Evolutionary conservation across 2,113 vertebrate species (phyloP).

Genomic region (Antidorcas marsupialis): DNA sequence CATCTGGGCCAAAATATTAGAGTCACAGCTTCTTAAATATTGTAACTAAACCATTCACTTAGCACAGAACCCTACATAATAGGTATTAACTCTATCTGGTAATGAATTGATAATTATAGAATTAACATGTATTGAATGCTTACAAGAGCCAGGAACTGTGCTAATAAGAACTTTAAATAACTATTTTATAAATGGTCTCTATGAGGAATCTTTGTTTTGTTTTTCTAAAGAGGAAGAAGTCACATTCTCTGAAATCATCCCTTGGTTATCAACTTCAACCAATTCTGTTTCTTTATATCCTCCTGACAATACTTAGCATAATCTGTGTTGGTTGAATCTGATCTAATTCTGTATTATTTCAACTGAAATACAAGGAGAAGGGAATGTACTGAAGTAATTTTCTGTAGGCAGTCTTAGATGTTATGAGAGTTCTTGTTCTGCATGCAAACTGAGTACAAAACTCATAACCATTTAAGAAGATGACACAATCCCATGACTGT

Average conservation of each 20-base stretch:
- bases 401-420: not conserved
- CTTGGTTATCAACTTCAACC: not conserved
- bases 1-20: not conserved
- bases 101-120: not conserved
- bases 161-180: not conserved
- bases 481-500: not conserved
- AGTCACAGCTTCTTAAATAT: not conserved
- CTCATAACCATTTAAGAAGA: not conserved
- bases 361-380: conserved; percentile 9
- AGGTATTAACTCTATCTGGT: not conserved
- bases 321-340: not conserved
- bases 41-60: not conserved
- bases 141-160: not conserved
- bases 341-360: conserved; percentile 20
- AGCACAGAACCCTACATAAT: not conserved
- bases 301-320: not conserved
- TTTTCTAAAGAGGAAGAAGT: not conserved
- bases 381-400: not conserved
- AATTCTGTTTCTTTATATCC: conserved; percentile 3
- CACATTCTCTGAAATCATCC: conserved; percentile 9
- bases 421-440: not conserved
- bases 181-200: not conserved
- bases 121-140: not conserved
- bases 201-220: not conserved
- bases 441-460: not conserved